Evolutionary conservation across 2,888 invertebrate species (phyloP), one percentile per base, ranked within the genome.

Genomic region (Netelia fuscicornis): DNA sequence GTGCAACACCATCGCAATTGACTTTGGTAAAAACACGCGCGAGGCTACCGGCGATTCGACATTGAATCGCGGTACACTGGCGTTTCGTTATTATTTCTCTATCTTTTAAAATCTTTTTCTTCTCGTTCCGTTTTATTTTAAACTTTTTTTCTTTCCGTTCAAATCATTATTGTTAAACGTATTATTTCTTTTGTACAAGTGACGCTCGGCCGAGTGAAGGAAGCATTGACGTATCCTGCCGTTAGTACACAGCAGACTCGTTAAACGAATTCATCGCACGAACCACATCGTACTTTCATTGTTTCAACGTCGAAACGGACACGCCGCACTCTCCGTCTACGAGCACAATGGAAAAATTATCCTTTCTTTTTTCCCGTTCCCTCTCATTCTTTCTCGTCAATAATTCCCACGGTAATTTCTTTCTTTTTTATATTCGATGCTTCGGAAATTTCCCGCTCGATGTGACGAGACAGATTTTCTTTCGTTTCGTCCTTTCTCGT

Each of bases 1-100:
- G 88, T 86, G 88, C 88, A 89, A 89, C 89, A 91, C 88, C 91
- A 91, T 91, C 85, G 90, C 91, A 89, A 89, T 87, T 84, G 83
- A 87, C 84, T 79, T 86, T 78, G 17, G 74, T 78, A 68, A 58
- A 20, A 81, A 74, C 44, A 65, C 30, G 68, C 64, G 60, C 58
- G 76, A 11, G n/a, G 58, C 54, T 44, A 82, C 79, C 72, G 52
- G 62, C 84, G 79, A 84, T 77, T 17, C 48, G 23, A 44, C 52
- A 44, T 20, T 65, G 20, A 20, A 72, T 84, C 84, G 72, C 79
- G 72, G 23, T 84, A 44, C 74, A 54, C 81, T 56, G 17, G 58
- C 42, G 67, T 20, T 65, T 72, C 62, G 76, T 84, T 80, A 62
- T 67, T 56, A 48, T 56, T 74, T 42, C 30, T 72, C 20, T 64